Percentiles rank a stretch among this genome's conserved stretches.
phyloP scores from a whole-genome alignment of 2,797 vertebrate genomes.

The Tadarida brasiliensis region DNA sequence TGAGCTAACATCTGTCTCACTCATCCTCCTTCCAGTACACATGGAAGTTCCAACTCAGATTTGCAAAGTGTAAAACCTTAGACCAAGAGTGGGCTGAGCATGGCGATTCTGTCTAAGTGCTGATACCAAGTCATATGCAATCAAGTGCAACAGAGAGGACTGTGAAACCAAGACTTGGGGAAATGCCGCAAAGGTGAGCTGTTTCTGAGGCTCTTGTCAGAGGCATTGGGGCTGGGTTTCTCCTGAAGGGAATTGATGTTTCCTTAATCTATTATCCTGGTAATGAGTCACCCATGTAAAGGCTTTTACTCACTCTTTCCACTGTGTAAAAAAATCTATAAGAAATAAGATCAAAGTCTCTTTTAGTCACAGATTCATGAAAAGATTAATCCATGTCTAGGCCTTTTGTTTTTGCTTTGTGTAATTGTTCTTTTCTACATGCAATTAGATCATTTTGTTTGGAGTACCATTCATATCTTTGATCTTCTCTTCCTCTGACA shows the following conservation, averaged over 20 bases:
- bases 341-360: constrained; percentile 23
- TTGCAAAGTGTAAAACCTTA: neutral
- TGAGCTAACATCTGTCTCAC: neutral
- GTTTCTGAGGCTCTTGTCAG: neutral
- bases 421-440: neutral
- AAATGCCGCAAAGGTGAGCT: neutral
- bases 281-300: neutral
- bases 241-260: neutral
- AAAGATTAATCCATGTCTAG: neutral
- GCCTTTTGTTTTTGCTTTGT: neutral
- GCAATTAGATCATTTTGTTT: neutral
- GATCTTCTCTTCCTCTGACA: neutral
- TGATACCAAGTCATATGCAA: neutral
- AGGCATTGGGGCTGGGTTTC: neutral
- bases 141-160: neutral
- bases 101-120: neutral
- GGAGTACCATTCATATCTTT: neutral
- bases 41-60: neutral
- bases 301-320: neutral
- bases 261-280: neutral
- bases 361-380: constrained; percentile 24
- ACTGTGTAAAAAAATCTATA: neutral
- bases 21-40: neutral
- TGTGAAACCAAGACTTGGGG: neutral
- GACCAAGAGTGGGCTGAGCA: neutral